Evolutionary conservation across 2,113 vertebrate genomes (phyloP), one percentile per base, ranked within the genome.

Genomic region (Rattus rattus): DNA sequence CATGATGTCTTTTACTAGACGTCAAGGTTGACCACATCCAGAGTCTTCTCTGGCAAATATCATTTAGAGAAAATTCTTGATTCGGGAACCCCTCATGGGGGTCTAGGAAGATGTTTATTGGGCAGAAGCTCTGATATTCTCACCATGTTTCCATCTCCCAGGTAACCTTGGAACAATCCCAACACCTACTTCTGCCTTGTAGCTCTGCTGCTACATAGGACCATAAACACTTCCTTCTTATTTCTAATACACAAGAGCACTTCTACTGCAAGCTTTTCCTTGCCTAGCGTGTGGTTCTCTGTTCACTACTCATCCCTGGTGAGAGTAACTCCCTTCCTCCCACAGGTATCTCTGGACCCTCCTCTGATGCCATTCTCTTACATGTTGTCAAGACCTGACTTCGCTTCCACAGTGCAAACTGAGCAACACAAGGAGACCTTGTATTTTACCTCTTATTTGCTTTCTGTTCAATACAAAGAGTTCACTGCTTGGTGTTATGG

Each of bases 361-460:
- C 4, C n/a, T 26, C 47, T 80, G n/a, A 49, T 75, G 39, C 5
- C 8, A 6, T 36, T 92, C 16, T 92, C 61, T 36, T 83, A 49
- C 14, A 52, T 39, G 52, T 19, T 20, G 4, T 69, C 20, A 14
- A 87, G 49, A 47, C 39, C 56, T 88, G 56, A 59, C 76, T 84
- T 13, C 39, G n/a, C 65, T 93, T 69, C 22, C 79, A 11, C 52
- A 54, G 4, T 7, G 65, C 43, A 61, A 72, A 65, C n/a, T 30
- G 33, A 81, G 36, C 10, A 72, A 39, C 47, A 54, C 43, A 36
- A 61, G 70, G 36, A 16, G 1, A 22, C 14, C 49, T 56, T 63
- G 39, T 22, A 22, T n/a, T 94, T 73, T n/a, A 39, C 72, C 72
- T 92, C 33, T 67, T 88, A 88, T 90, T 89, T 69, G 47, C 22